Percentiles rank a stretch among this genome's conserved stretches.
These are phyloP conservation scores for Lacerta viridis DNA, from an alignment of 2,797 vertebrate species.

Conservation along the genomic window DNA sequence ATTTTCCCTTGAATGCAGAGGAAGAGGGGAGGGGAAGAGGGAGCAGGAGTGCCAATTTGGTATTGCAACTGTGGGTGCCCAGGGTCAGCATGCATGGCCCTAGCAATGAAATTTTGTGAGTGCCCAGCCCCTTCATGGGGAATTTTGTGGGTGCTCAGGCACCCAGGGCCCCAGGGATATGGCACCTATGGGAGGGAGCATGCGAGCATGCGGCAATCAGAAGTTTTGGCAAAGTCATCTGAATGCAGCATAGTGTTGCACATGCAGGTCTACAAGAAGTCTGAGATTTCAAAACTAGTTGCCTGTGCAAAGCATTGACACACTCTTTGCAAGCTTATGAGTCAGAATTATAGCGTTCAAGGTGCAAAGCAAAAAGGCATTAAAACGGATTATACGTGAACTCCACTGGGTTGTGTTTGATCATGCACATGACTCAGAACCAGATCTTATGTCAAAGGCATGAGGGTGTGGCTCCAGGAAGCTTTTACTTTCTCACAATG, in stretches of 20 bases:
- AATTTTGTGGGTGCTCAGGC: too few species aligned
- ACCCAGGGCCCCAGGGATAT: too few species aligned
- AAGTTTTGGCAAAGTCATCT: background rate
- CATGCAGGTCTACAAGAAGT: background rate
- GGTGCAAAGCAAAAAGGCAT: slow-evolving; percentile 27
- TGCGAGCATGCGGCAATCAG: too few species aligned
- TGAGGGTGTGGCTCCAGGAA: background rate
- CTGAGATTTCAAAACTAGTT: background rate
- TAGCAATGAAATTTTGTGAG: too few species aligned
- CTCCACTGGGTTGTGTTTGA: slow-evolving; percentile 30
- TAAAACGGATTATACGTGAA: slow-evolving; percentile 35
- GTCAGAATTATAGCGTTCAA: slow-evolving; percentile 38
- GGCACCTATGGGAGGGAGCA: too few species aligned
- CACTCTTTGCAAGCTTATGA: background rate
- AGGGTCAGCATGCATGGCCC: too few species aligned
- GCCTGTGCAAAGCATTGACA: background rate
- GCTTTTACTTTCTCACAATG: slow-evolving; percentile 41
- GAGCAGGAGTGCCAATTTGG: too few species aligned
- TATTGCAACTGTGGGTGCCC: too few species aligned
- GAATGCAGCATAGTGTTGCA: background rate
- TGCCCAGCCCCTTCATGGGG: too few species aligned
- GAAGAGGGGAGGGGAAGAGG: too few species aligned
- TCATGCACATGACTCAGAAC: slow-evolving; percentile 41
- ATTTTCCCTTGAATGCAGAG: background rate
- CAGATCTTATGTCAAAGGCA: slow-evolving; percentile 32